Evolutionary conservation across 2,113 vertebrate genomes (phyloP).

Genomic region (Chamaea fasciata): DNA sequence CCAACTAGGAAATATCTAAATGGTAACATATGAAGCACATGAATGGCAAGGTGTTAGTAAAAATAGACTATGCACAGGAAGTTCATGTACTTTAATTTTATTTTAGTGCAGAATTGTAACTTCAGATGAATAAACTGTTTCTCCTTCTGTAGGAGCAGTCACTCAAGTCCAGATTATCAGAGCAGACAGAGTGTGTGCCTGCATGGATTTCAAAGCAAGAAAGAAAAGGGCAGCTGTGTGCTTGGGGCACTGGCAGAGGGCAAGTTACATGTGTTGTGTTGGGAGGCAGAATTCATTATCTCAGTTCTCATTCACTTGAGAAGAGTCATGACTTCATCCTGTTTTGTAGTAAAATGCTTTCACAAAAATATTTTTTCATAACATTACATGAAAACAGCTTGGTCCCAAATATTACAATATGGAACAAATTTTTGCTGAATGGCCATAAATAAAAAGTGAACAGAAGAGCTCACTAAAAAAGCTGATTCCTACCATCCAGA

Average conservation of each 20-base stretch:
- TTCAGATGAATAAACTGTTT: neutral
- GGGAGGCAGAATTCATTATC: neutral
- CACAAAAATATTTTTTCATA: neutral
- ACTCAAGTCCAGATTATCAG: neutral
- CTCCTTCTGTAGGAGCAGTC: neutral
- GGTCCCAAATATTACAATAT: neutral
- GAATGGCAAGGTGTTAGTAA: neutral
- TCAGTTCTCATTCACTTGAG: neutral
- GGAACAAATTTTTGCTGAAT: neutral
- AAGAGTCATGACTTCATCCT: neutral
- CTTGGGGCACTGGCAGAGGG: neutral
- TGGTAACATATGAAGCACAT: neutral
- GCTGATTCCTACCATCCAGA: slow-evolving; percentile 70
- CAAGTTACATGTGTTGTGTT: neutral
- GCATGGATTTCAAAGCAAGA: neutral
- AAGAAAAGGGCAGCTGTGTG: neutral
- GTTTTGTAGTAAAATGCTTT: neutral
- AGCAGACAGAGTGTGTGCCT: neutral
- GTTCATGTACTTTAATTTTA: neutral
- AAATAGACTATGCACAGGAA: neutral
- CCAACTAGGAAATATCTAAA: neutral
- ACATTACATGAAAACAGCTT: neutral
- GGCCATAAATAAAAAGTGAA: neutral
- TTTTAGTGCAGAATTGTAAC: neutral
- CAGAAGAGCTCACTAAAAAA: neutral